Evolutionary conservation across 2,797 vertebrate species (phyloP).

Genomic region (Acanthurus tractus): DNA sequence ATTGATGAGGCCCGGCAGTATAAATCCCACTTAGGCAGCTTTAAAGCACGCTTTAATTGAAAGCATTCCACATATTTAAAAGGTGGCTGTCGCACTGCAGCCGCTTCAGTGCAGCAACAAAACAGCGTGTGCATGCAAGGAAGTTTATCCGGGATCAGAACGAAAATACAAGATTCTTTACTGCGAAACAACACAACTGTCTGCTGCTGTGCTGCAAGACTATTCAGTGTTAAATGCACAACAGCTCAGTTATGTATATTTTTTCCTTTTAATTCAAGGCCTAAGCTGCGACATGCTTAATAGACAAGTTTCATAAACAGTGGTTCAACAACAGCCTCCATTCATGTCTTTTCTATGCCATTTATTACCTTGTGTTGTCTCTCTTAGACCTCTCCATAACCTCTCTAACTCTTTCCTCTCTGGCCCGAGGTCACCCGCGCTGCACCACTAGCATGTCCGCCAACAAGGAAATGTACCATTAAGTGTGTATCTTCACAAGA

Average conservation of each 20-base stretch:
- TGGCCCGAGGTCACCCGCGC: neutral
- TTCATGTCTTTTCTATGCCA: neutral
- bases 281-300: neutral
- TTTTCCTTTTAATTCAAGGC: neutral
- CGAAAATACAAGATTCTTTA: neutral
- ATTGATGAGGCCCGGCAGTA: constrained; percentile 56
- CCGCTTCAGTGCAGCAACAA: neutral
- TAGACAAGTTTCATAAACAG: no score
- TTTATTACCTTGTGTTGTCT: neutral
- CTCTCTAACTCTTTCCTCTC: constrained; percentile 14
- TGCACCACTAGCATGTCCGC: neutral
- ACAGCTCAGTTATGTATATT: neutral
- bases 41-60: constrained; percentile 67
- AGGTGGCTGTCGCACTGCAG: constrained; percentile 34
- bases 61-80: constrained; percentile 62
- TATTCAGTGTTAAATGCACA: neutral
- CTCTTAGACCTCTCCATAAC: constrained; percentile 37
- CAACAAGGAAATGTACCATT: constrained; percentile 29
- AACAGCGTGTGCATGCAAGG: neutral
- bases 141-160: constrained; percentile 33
- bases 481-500: constrained; percentile 51
- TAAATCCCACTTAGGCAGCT: constrained; percentile 64
- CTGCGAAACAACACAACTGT: constrained; percentile 2
- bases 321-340: no score
- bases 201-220: neutral